Base-by-base conservation (phyloP, 2,797 vertebrate species). In the Siniperca undulata region DNA sequence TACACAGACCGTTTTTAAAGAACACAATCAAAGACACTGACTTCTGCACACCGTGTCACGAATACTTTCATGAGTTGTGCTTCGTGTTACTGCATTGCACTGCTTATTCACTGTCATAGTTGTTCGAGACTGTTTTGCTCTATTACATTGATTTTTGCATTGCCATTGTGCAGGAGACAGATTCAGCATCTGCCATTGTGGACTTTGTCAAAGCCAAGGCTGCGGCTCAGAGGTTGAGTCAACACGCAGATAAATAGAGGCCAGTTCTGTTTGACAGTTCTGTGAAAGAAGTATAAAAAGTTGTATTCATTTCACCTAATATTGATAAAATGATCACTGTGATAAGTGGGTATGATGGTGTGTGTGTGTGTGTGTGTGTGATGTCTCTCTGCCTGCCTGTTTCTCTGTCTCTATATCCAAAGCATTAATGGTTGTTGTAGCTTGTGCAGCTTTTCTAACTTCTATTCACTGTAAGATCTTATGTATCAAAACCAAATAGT, bases 181-280 rank as follows among this genome's bases (percentile, higher is more conserved):
- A 89, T 84, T 89, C 80, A 61, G 76, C 80, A 69, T 84, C 83
- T 88, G 82, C 75, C 80, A 81, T 86, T 90, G 87, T 92, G 73
- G 73, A 83, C 74, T 76, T 78, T 82, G 68, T 87, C 80, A 84
- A 89, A 91, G 81, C 86, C 40, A 69, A 80, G 68, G 61, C 81
- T 76, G 67, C 7, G 0, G 70, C 77, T 86, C 19, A 42, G 81
- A 76, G 73, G 80, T 81, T 80, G 70, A 88, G 75, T 82, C 83
- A 88, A 78, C 78, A 71, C 10, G 1, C 77, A 75, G 83, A 80
- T 82, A 84, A 90, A 88, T 70, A 78, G 82, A 84, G 77, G 53
- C 66, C 74, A 71, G 70, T 65, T 77, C 64, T 78, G 68, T 77
- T 40, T 68, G 75, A 78, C 81, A 68, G 83, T 69, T 58, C 24